These are phyloP conservation scores for Drosophila crucigera DNA, from an alignment of 2,888 invertebrate species.

Conservation along the genomic window DNA sequence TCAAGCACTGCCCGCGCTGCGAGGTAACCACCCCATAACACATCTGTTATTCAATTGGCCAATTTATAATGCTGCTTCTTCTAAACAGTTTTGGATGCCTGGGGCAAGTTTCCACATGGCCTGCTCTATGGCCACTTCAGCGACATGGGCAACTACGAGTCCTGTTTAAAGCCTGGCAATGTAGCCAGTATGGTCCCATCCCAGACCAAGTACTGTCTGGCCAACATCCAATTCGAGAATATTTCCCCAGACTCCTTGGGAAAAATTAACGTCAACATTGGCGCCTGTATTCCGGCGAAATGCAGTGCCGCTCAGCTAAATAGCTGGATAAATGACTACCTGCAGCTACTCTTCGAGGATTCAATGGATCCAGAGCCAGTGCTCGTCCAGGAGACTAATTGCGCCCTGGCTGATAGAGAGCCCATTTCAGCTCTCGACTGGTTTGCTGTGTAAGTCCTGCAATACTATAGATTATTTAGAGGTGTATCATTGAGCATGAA, in stretches of 20 bases:
- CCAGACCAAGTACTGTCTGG: constrained; percentile 60
- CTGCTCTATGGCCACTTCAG: constrained; percentile 81
- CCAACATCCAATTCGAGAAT: constrained; percentile 40
- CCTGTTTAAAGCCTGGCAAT: constrained; percentile 74
- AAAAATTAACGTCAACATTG: constrained; percentile 33
- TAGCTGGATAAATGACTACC: constrained; percentile 42
- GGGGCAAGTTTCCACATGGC: constrained; percentile 85
- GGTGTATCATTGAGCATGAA: neutral
- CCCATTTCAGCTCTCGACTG: constrained; percentile 69
- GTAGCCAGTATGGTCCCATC: neutral
- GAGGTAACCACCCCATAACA: constrained; percentile 39
- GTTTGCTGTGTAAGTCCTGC: constrained; percentile 71
- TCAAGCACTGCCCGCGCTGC: constrained; percentile 50
- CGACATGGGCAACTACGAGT: constrained; percentile 84
- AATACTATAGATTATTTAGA: neutral
- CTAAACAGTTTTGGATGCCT: constrained; percentile 84
- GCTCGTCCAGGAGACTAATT: constrained; percentile 40
- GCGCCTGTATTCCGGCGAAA: constrained; percentile 46
- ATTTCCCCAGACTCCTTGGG: neutral
- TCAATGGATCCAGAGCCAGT: neutral
- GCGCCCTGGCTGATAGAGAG: constrained; percentile 9
- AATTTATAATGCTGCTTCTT: neutral
- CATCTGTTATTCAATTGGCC: neutral
- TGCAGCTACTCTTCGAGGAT: constrained; percentile 34
- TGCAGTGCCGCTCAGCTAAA: constrained; percentile 46